Conservation (phyloP, 1,140 invertebrate species). For the Pteromalus puparum region DNA sequence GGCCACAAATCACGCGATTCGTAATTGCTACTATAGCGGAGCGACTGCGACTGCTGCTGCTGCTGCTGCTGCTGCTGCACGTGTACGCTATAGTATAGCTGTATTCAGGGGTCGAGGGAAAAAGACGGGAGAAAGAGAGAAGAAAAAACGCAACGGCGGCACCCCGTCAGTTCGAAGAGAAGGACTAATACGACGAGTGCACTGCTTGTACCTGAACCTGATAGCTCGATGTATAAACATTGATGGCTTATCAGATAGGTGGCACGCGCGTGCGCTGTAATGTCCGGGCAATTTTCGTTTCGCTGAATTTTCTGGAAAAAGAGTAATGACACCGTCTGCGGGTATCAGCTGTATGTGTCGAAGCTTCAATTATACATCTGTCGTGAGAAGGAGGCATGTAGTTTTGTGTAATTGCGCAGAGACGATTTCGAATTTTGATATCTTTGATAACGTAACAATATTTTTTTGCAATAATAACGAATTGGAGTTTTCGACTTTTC, state of each 20-base stretch:
- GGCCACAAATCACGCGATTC: constrained; percentile 70
- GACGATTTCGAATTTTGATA: too few species aligned
- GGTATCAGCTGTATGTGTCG: too few species aligned
- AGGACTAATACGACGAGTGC: constrained; percentile 4
- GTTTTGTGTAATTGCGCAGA: too few species aligned
- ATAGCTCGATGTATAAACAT: constrained; percentile 5
- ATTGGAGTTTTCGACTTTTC: too few species aligned
- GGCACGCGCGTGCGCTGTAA: background rate
- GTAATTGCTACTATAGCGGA: constrained; percentile 67
- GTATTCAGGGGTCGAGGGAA: background rate
- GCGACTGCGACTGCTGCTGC: constrained; percentile 55
- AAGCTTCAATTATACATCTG: too few species aligned
- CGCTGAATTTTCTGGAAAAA: background rate
- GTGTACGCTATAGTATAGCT: background rate
- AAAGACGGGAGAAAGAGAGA: background rate
- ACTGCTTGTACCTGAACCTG: background rate
- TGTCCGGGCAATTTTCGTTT: background rate
- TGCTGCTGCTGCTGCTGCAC: background rate
- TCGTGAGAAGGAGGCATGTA: too few species aligned
- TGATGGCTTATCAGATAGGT: constrained; percentile 12
- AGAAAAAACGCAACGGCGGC: background rate
- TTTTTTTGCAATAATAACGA: too few species aligned
- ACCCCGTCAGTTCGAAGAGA: background rate
- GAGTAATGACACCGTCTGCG: too few species aligned
- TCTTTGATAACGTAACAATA: too few species aligned